Percentiles rank a stretch among this genome's conserved stretches.
These are phyloP conservation scores for Sclerodermus sp. DNA, from an alignment of 2,888 invertebrate genomes.

Conservation along the genomic window DNA sequence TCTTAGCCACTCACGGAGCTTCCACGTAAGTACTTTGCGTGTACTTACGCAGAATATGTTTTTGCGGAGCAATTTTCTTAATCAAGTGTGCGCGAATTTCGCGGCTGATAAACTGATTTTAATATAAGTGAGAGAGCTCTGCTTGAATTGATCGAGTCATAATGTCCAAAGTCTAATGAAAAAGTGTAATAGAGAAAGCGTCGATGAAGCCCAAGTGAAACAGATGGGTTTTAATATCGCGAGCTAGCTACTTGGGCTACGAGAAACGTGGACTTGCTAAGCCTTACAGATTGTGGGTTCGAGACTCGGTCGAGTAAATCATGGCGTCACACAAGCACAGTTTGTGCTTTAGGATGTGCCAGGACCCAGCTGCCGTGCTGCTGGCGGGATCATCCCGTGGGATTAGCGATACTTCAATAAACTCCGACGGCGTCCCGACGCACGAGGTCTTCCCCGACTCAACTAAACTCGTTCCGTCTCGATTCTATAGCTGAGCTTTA, in stretches of 20 bases:
- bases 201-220: constrained; percentile 29
- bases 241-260: constrained; percentile 22
- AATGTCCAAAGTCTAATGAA: neutral
- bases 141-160: too few relatives aligned
- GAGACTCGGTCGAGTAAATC: constrained; percentile 51
- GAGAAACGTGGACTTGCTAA: constrained; percentile 42
- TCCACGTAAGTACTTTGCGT: too few relatives aligned
- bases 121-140: too few relatives aligned
- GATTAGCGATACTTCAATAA: constrained; percentile 52
- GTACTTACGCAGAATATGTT: too few relatives aligned
- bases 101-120: too few relatives aligned
- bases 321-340: constrained; percentile 37
- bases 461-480: neutral
- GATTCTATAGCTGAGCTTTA: neutral
- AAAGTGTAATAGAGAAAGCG: constrained; percentile 7
- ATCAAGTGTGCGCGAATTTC: too few relatives aligned
- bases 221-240: constrained; percentile 51
- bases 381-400: constrained; percentile 40
- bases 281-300: constrained; percentile 53
- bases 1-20: too few relatives aligned
- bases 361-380: constrained; percentile 47
- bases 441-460: neutral
- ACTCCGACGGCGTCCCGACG: constrained; percentile 22
- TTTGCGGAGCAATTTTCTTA: too few relatives aligned
- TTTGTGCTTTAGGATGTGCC: constrained; percentile 39